phyloP scores from a whole-genome alignment of 2,888 invertebrate genomes.

The Apotomis capreana region DNA sequence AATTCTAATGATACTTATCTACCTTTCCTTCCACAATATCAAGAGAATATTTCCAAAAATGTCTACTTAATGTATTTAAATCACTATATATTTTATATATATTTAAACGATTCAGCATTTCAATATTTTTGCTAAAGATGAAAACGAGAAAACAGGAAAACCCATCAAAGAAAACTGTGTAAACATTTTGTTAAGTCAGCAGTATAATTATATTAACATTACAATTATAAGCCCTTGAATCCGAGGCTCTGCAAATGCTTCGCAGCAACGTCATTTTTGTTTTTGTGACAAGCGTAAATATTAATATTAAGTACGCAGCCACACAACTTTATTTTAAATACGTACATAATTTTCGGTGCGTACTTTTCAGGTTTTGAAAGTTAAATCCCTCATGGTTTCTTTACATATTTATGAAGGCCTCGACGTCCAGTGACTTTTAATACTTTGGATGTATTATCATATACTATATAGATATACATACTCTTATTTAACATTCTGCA shows the following conservation, averaged over 20 bases:
- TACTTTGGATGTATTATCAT: slow-evolving; percentile 69
- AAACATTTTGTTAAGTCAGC: slow-evolving; percentile 5
- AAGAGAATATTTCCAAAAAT: neutral
- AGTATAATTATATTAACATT: slow-evolving; percentile 10
- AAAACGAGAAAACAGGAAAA: slow-evolving; percentile 12
- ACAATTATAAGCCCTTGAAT: slow-evolving; percentile 6
- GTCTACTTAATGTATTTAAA: neutral
- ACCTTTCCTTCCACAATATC: neutral
- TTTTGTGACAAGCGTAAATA: slow-evolving; percentile 23
- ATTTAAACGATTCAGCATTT: neutral
- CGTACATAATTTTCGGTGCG: slow-evolving; percentile 58
- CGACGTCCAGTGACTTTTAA: slow-evolving; percentile 69
- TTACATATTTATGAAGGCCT: slow-evolving; percentile 75
- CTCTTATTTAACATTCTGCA: neutral
- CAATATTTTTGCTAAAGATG: too few relatives aligned
- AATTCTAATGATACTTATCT: neutral
- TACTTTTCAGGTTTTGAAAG: slow-evolving; percentile 62
- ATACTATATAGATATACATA: slow-evolving; percentile 55
- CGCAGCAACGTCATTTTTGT: slow-evolving; percentile 3
- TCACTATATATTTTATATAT: neutral
- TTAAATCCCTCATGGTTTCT: slow-evolving; percentile 68
- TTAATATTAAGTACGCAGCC: slow-evolving; percentile 36
- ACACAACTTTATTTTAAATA: slow-evolving; percentile 56
- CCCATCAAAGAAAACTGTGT: slow-evolving; percentile 18
- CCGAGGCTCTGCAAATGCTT: slow-evolving; percentile 15